These are phyloP conservation scores for Stegodyphus dumicola DNA, from an alignment of 1,140 invertebrate genomes.

Conservation along the genomic window DNA sequence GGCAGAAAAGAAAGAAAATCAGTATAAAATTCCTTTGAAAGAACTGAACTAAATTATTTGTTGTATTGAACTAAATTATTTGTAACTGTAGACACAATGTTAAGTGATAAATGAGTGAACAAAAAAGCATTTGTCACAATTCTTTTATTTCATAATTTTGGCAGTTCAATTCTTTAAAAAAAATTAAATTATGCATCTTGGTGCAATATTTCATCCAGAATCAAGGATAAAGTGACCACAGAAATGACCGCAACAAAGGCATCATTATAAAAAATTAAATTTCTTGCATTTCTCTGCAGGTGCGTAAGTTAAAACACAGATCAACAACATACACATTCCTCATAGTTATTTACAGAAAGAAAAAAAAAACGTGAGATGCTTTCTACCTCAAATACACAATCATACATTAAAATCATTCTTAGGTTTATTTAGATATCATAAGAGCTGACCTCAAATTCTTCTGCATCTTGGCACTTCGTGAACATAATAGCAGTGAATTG, in stretches of 20 bases:
- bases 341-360: constrained; percentile 30
- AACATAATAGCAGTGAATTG: constrained; percentile 56
- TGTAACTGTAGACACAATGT: too few species aligned
- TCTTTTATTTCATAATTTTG: constrained; percentile 42
- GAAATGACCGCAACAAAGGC: constrained; percentile 47
- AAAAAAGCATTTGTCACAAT: constrained; percentile 2
- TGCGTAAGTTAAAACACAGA: constrained; percentile 60
- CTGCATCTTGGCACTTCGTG: constrained; percentile 53
- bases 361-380: constrained; percentile 51
- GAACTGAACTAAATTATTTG: too few species aligned
- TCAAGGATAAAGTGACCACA: constrained; percentile 37
- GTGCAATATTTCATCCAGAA: constrained; percentile 31
- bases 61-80: too few species aligned
- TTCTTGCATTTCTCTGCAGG: constrained; percentile 43
- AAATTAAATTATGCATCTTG: constrained; percentile 52
- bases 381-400: constrained; percentile 12
- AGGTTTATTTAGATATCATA: constrained; percentile 16
- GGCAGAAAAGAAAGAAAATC: too few species aligned
- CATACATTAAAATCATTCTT: constrained; percentile 50
- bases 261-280: constrained; percentile 54
- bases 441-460: constrained; percentile 22
- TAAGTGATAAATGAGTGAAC: background rate
- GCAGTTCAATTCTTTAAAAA: constrained; percentile 56
- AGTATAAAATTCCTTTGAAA: too few species aligned
- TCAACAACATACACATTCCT: constrained; percentile 49